A percentile compares a stretch with the other conserved stretches of the same genome.
Conservation (phyloP, 2,888 invertebrate species). For the Agrilus cyanescens region DNA sequence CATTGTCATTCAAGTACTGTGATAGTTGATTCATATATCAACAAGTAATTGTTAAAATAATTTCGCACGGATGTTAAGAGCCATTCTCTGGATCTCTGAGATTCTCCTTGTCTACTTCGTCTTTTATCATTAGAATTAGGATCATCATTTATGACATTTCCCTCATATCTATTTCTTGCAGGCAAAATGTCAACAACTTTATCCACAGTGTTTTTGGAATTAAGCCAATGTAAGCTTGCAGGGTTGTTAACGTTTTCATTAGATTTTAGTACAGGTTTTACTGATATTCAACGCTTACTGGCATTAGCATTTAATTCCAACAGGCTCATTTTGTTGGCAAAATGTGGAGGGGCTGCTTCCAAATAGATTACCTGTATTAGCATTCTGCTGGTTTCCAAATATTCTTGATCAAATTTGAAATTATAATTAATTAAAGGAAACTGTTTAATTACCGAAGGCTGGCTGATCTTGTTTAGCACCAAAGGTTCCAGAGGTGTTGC, state of each 20-base stretch:
- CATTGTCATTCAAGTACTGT: slow-evolving; percentile 58
- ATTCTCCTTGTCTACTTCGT: neutral
- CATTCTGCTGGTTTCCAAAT: slow-evolving; percentile 25
- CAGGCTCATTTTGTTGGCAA: slow-evolving; percentile 41
- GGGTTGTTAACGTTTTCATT: slow-evolving; percentile 19
- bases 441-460: slow-evolving; percentile 28
- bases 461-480: slow-evolving; percentile 40
- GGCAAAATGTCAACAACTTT: no score
- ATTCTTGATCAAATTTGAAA: slow-evolving; percentile 2
- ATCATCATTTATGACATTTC: no score
- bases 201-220: no score
- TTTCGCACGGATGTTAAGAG: slow-evolving; percentile 55
- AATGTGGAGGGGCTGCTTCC: slow-evolving; percentile 43
- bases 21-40: slow-evolving; percentile 74
- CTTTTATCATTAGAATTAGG: no score
- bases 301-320: slow-evolving; percentile 28
- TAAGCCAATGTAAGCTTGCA: slow-evolving; percentile 16
- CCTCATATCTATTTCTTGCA: no score
- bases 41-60: slow-evolving; percentile 67
- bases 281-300: no score
- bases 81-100: slow-evolving; percentile 11
- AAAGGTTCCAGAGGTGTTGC: slow-evolving; percentile 51
- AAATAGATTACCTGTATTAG: slow-evolving; percentile 45
- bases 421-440: neutral
- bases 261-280: no score